Percentiles rank a stretch among this genome's conserved stretches.
Conservation (phyloP, 1,140 invertebrate genomes). For the Drosophila pachea region DNA sequence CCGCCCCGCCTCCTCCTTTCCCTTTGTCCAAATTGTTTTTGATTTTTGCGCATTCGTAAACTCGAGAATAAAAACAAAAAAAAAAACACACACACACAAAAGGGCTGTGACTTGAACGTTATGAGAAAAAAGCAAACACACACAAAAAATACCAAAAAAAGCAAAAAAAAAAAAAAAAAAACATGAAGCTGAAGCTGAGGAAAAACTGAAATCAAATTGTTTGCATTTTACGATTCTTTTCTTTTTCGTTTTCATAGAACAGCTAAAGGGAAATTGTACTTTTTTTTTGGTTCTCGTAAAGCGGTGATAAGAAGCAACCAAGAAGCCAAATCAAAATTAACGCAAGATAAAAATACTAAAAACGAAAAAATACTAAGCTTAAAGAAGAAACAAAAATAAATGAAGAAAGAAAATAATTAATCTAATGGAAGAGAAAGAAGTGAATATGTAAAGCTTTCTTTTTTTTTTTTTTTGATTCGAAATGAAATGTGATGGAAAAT, state of each 20-base stretch:
- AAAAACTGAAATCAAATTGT: constrained; percentile 48
- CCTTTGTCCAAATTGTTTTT: constrained; percentile 23
- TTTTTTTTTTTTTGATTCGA: constrained; percentile 52
- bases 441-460: constrained; percentile 41
- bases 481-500: constrained; percentile 70
- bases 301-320: constrained; percentile 68
- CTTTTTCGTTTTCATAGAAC: constrained; percentile 8
- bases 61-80: constrained; percentile 47
- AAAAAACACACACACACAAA: constrained; percentile 61
- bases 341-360: constrained; percentile 32
- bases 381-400: constrained; percentile 11
- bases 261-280: constrained; percentile 3
- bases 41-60: constrained; percentile 34
- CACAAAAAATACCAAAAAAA: constrained; percentile 67
- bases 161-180: constrained; percentile 59
- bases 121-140: constrained; percentile 47
- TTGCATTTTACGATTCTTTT: constrained; percentile 20
- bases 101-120: constrained; percentile 74
- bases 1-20: constrained; percentile 4
- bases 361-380: background rate
- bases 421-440: constrained; percentile 52
- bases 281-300: constrained; percentile 46
- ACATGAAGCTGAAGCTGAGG: constrained; percentile 63
- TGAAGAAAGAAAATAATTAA: constrained; percentile 25
- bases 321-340: constrained; percentile 76